Conservation (phyloP, 2,888 invertebrate species). For the Dione vanillae region DNA sequence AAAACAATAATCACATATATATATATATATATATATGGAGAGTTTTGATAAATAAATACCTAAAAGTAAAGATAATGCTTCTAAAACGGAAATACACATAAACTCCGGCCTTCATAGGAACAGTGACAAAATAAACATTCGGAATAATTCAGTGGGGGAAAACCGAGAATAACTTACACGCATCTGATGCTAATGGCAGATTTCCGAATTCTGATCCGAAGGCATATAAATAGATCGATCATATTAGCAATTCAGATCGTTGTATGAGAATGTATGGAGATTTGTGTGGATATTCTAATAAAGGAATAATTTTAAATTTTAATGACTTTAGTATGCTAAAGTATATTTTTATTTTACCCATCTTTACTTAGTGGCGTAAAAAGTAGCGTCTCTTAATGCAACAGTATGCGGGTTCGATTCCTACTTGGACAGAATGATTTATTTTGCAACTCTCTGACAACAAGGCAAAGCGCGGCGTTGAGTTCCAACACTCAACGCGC, state of each 20-base stretch:
- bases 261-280: not conserved
- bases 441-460: too few species aligned
- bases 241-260: conserved; percentile 3
- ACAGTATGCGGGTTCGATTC: not conserved
- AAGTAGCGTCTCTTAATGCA: too few species aligned
- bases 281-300: not conserved
- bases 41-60: too few species aligned
- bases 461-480: too few species aligned
- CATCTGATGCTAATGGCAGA: not conserved
- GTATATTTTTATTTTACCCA: rapidly evolving
- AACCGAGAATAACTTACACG: conserved; percentile 2
- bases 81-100: not conserved
- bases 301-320: not conserved
- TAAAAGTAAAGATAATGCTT: not conserved
- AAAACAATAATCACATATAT: too few species aligned
- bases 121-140: not conserved
- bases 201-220: not conserved
- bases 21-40: too few species aligned
- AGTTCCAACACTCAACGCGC: too few species aligned
- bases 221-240: not conserved
- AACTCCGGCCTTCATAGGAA: too few species aligned
- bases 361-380: too few species aligned
- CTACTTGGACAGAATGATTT: too few species aligned
- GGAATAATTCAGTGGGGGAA: not conserved
- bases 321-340: not conserved